Conservation (phyloP, 2,797 vertebrate species). For the Austrolebias charrua region DNA sequence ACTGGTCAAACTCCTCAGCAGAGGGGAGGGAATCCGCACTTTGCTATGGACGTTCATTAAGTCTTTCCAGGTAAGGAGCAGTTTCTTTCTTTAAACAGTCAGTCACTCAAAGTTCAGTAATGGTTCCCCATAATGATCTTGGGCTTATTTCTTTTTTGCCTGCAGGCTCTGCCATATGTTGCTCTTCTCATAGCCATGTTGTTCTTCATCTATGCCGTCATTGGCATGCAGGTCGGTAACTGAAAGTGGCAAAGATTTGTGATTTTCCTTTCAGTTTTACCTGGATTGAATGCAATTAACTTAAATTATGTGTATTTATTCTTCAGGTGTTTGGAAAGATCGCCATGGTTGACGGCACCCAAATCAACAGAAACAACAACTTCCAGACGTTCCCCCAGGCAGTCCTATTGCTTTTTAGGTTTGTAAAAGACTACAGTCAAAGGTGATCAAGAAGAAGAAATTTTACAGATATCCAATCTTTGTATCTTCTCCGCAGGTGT, state of each 20-base stretch:
- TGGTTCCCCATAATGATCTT: slow-evolving; percentile 3
- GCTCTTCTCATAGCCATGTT: slow-evolving; percentile 98
- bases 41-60: slow-evolving; percentile 99
- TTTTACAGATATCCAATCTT: background rate
- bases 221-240: slow-evolving; percentile 94
- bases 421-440: slow-evolving; percentile 15
- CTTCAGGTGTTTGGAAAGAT: slow-evolving; percentile 95
- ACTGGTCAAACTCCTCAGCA: slow-evolving; percentile 96
- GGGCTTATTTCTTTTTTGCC: slow-evolving; percentile 30
- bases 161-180: slow-evolving; percentile 94
- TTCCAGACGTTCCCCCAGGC: slow-evolving; percentile 98
- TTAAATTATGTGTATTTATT: background rate
- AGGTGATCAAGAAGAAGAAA: background rate
- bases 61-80: slow-evolving; percentile 91
- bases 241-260: background rate
- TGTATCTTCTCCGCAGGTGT: slow-evolving; percentile 78
- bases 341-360: slow-evolving; percentile 94
- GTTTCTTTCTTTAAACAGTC: too few species aligned
- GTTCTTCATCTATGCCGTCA: slow-evolving; percentile 99
- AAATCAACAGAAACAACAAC: slow-evolving; percentile 99
- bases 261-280: too few species aligned
- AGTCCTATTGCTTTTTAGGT: slow-evolving; percentile 97
- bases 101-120: background rate
- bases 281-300: too few species aligned
- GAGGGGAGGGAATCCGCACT: slow-evolving; percentile 97